A percentile compares a stretch with the other conserved stretches of the same genome.
Conservation (phyloP, 2,113 vertebrate genomes). For the Misgurnus anguillicaudatus region DNA sequence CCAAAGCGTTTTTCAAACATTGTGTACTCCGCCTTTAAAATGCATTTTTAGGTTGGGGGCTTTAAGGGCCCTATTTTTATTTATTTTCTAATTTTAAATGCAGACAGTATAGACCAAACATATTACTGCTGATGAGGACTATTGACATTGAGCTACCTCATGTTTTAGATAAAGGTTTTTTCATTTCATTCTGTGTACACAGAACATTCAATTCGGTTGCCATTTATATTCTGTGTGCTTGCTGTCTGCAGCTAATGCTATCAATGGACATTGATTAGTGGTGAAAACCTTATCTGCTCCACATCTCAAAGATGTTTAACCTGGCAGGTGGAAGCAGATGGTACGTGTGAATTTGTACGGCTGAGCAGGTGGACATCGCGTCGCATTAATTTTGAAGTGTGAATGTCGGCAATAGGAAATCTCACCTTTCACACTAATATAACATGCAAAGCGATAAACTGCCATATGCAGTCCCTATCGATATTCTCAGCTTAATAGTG, state of each 20-base stretch:
- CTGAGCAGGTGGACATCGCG: constrained; percentile 64
- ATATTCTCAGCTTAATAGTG: neutral
- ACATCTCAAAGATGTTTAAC: constrained; percentile 51
- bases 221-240: constrained; percentile 20
- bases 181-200: neutral
- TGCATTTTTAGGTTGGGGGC: too few relatives aligned
- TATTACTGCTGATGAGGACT: constrained; percentile 29
- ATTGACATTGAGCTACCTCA: constrained; percentile 39
- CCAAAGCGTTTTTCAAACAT: too few relatives aligned
- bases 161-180: constrained; percentile 20
- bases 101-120: too few relatives aligned
- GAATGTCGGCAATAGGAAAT: constrained; percentile 3
- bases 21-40: too few relatives aligned
- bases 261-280: constrained; percentile 29
- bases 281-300: constrained; percentile 46
- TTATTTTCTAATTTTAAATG: too few relatives aligned
- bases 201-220: neutral
- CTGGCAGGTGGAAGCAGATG: constrained; percentile 62
- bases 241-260: constrained; percentile 8
- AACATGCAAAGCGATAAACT: neutral
- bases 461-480: constrained; percentile 9
- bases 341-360: constrained; percentile 58
- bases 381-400: constrained; percentile 64
- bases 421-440: neutral
- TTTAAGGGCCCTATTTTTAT: too few relatives aligned